Evolutionary conservation across 2,888 invertebrate species (phyloP), one percentile per base, ranked within the genome.

Genomic region (Apodemia hepburni): DNA sequence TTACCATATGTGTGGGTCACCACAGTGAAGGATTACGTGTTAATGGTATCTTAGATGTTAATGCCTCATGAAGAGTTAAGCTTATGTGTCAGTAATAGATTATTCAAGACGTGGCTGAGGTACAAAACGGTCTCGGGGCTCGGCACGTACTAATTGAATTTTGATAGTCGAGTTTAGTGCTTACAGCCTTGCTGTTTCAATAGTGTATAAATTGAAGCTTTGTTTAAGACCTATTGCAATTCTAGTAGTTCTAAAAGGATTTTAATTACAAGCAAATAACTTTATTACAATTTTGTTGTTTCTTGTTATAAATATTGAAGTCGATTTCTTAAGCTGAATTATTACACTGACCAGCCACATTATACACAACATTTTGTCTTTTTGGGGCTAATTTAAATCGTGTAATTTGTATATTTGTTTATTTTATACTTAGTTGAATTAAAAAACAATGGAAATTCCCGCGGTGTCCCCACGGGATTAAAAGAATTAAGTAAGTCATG

Each of bases 1-100:
- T 87, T 87, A 82, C 80, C 86, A 86, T 87, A 84, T 38, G 77
- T 82, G 85, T 71, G 81, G 84, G 85, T 84, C 81, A 82, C 77
- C 73, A 71, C 68, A 71, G 75, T 81, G 78, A 84, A 77, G 81
- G 82, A 85, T 85, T 81, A 84, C 74, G 82, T 82, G 86, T 80
- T 86, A 85, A 87, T 86, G 81, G 81, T 80, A 74, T 79, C 84
- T 82, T 73, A 81, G 81, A 85, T 79, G 81, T 81, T 84, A 84
- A 84, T 83, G 81, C 79, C 78, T 80, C 78, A 79, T 77, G 80
- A 81, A 78, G 84, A 85, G 84, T 83, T 80, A 79, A 81, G 80
- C 79, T 78, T 79, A 77, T 79, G 77, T 80, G 77, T 73, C 73
- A 73, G 77, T 82, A 82, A 85, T 82, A 79, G 81, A 83, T 83